Evolutionary conservation across 2,113 vertebrate genomes (phyloP), one percentile per base, ranked within the genome.

Genomic region (Oryzias melastigma): DNA sequence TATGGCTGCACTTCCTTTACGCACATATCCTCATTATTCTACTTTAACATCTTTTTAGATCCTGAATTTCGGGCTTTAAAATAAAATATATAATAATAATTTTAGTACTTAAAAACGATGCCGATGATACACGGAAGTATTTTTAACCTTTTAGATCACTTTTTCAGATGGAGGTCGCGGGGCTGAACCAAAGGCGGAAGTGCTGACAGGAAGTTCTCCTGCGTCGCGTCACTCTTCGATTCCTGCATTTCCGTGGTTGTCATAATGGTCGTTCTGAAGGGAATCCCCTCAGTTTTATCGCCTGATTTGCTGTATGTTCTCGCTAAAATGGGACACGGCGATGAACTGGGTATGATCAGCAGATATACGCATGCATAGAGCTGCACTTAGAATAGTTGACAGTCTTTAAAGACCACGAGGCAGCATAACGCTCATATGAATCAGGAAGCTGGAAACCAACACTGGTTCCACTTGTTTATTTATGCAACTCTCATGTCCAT

Each of bases 321-420:
- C 35, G 91, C 91, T 35, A 86, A 89, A 76, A 93, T 92, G 91
- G 92, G 92, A 15, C 92, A 92, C 22, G 92, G 91, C 13, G 92
- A 92, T 71, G 89, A 92, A 60, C 68, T 92, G 57, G 92, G 91
- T 92, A 87, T 72, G 85, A 29, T 55, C 0, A 61, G 29, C 3
- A 20, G 57, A 16, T 12, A 16, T 16, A 55, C 4, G 1, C 7
- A 47, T 14, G 50, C 12, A 35, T 44, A 1, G 3, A 27, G 5
- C 0, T 55, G 14, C 16, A 13, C 35, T 12, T 22, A 56, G n/a
- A 1, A 4, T 13, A 56, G 8, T 5, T 4, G 19, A 1, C 17
- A n/a, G 16, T 5, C 19, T 50, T 12, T 41, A 22, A 5, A 17
- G 14, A 58, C 14, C 14, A 25, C 2, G 43, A 25, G 20, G 7